phyloP scores from a whole-genome alignment of 2,797 vertebrate species.

The Buphagus erythrorhynchus region DNA sequence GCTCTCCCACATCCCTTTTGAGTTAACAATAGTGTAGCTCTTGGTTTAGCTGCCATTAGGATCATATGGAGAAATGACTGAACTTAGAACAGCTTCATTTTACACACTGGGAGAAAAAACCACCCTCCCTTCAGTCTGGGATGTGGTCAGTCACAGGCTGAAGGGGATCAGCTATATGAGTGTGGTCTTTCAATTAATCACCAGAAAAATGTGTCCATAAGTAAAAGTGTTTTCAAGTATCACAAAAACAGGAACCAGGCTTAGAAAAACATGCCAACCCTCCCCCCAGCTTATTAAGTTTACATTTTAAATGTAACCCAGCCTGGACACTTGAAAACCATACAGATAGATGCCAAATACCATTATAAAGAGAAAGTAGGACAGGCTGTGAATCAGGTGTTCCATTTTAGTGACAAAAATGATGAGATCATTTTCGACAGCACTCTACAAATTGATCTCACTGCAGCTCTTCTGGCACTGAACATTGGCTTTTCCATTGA shows the following conservation, averaged over 20 bases:
- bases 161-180: not conserved
- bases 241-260: constrained; percentile 3
- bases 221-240: constrained; percentile 34
- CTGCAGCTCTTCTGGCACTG: constrained; percentile 61
- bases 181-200: constrained; percentile 1
- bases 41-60: constrained; percentile 39
- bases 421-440: constrained; percentile 64
- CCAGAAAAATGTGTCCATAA: not conserved
- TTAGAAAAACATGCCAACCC: not conserved
- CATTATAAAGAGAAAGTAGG: constrained; percentile 44
- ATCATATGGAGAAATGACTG: not conserved
- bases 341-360: constrained; percentile 51
- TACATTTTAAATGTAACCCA: constrained; percentile 46
- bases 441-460: constrained; percentile 64
- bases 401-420: constrained; percentile 61
- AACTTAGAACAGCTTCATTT: constrained; percentile 4
- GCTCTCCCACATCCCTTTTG: constrained; percentile 54
- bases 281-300: constrained; percentile 20
- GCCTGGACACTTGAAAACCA: constrained; percentile 56
- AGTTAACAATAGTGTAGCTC: constrained; percentile 31
- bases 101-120: not conserved
- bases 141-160: constrained; percentile 16
- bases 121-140: not conserved
- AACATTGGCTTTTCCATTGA: constrained; percentile 34
- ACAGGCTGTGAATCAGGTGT: constrained; percentile 55